Percentiles rank a stretch among this genome's conserved stretches.
Evolutionary conservation across 2,888 invertebrate species (phyloP).

Genomic region (Heliconius hortense): DNA sequence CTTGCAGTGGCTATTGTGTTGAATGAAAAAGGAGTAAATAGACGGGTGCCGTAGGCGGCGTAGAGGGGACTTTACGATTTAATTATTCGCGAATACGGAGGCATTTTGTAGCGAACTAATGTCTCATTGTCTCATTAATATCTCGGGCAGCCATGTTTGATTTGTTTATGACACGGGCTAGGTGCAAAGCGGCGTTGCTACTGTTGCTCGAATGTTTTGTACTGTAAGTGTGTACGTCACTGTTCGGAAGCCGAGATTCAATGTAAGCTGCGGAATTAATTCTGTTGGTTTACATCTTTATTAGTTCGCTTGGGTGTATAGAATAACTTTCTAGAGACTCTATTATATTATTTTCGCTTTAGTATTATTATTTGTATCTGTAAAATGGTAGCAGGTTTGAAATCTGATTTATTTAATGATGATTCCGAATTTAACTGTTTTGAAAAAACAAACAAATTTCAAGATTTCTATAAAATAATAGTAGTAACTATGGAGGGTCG

Average conservation of each 20-base stretch:
- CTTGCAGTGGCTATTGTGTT: conserved; percentile 81
- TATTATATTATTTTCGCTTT: conserved; percentile 14
- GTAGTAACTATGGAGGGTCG: neutral
- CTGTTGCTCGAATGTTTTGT: conserved; percentile 46
- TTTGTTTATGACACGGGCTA: conserved; percentile 78
- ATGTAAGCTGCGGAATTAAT: conserved; percentile 51
- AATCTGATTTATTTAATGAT: neutral
- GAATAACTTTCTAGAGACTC: conserved; percentile 8
- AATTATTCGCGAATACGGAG: conserved; percentile 82
- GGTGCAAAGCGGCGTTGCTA: conserved; percentile 61
- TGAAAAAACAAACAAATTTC: neutral
- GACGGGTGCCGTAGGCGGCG: conserved; percentile 77
- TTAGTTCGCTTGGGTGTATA: conserved; percentile 33
- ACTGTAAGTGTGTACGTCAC: conserved; percentile 44
- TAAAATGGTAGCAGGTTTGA: neutral
- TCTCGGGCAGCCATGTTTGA: conserved; percentile 81
- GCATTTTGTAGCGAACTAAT: conserved; percentile 82
- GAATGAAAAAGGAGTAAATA: conserved; percentile 83
- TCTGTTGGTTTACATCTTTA: conserved; percentile 45
- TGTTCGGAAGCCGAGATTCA: conserved; percentile 51
- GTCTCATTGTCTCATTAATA: conserved; percentile 83
- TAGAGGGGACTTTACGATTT: conserved; percentile 82
- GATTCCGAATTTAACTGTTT: neutral
- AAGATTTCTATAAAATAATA: neutral
- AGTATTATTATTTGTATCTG: neutral